phyloP scores from a whole-genome alignment of 2,797 vertebrate species.

The Delichon dasypus region DNA sequence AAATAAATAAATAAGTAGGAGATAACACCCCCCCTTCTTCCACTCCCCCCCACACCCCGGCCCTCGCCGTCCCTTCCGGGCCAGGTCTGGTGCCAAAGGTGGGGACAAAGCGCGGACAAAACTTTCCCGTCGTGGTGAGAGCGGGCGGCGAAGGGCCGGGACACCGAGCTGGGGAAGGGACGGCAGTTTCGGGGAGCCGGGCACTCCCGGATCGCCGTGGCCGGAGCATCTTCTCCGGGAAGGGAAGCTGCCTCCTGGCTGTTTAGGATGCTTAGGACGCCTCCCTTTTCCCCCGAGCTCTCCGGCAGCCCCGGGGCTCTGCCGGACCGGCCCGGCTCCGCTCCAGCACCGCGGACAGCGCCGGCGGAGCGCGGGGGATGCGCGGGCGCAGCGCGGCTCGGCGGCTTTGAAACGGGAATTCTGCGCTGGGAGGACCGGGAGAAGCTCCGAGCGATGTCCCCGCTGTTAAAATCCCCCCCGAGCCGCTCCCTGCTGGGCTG shows the following conservation, averaged over 20 bases:
- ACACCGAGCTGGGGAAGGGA: neutral
- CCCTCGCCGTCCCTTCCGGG: neutral
- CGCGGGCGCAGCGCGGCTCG: neutral
- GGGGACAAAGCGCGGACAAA: neutral
- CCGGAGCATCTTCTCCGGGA: neutral
- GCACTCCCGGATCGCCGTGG: neutral
- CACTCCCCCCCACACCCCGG: neutral
- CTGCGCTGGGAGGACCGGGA: neutral
- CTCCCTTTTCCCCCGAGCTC: accelerated
- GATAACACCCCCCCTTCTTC: constrained; percentile 7
- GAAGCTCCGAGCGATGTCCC: neutral
- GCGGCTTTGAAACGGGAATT: no score
- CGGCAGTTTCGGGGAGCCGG: neutral
- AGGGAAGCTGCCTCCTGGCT: neutral
- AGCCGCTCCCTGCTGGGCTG: neutral
- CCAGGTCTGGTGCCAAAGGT: neutral
- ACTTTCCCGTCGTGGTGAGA: constrained; percentile 48
- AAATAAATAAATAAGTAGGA: constrained; percentile 61
- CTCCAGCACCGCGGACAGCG: constrained; percentile 28
- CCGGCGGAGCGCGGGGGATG: neutral
- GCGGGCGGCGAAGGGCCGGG: neutral
- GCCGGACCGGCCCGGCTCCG: neutral
- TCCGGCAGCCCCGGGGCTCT: neutral
- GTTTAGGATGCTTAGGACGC: neutral
- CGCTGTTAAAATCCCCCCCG: neutral